Evolutionary conservation across 2,797 vertebrate species (phyloP).

Genomic region (Rhodeus uyekii): DNA sequence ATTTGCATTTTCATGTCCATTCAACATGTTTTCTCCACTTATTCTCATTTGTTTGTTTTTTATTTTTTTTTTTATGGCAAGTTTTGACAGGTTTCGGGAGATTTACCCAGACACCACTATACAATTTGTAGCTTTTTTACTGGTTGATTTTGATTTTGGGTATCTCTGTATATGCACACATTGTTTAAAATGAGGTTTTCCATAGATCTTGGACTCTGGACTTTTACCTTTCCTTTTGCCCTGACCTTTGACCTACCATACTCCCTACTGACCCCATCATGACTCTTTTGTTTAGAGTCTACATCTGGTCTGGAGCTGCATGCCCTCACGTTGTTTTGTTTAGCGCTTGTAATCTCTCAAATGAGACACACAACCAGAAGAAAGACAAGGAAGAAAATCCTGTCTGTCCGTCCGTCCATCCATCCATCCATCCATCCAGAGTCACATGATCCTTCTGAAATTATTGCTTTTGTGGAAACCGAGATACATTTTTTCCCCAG

Average conservation of each 20-base stretch:
- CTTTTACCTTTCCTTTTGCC: constrained; percentile 59
- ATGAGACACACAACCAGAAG: constrained; percentile 28
- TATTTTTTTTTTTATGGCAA: neutral
- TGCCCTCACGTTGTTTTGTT: constrained; percentile 59
- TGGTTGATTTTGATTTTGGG: neutral
- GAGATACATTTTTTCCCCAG: no score
- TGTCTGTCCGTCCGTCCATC: neutral
- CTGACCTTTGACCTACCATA: constrained; percentile 64
- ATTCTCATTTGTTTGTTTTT: no score
- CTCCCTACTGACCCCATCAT: constrained; percentile 51
- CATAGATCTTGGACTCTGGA: constrained; percentile 30
- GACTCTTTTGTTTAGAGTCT: constrained; percentile 68
- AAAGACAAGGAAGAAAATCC: no score
- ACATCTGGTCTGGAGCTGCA: constrained; percentile 63
- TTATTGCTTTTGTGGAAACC: no score
- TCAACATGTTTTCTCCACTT: neutral
- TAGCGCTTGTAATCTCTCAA: constrained; percentile 48
- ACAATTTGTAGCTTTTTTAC: neutral
- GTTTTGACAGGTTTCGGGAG: neutral
- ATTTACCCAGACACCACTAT: neutral
- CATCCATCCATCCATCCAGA: neutral
- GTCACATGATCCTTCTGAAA: no score
- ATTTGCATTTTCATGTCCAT: neutral
- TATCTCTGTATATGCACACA: neutral
- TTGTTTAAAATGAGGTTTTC: neutral